Evolutionary conservation across 2,113 vertebrate genomes (phyloP).

Genomic region (Ctenomys sociabilis): DNA sequence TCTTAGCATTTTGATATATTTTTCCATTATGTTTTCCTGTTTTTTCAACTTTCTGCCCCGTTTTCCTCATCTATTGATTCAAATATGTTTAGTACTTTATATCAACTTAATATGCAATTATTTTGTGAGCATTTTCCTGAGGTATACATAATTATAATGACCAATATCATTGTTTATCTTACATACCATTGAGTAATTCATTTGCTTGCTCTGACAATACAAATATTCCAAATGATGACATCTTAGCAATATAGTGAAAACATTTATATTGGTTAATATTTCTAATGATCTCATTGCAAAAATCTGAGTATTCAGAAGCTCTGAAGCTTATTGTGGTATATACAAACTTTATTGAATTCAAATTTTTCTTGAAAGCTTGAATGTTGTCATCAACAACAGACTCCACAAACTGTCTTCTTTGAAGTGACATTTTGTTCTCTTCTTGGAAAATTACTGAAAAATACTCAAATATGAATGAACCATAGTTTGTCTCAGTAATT

Average conservation of each 20-base stretch:
- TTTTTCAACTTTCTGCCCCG: background rate
- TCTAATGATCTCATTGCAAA: background rate
- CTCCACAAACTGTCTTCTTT: background rate
- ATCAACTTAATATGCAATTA: background rate
- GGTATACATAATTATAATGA: background rate
- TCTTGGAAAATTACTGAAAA: constrained; percentile 9
- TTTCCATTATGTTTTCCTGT: background rate
- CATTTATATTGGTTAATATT: background rate
- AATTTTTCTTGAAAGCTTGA: background rate
- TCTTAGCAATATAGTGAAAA: background rate
- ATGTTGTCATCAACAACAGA: background rate
- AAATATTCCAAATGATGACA: background rate
- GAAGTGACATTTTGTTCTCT: background rate
- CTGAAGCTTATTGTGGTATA: background rate
- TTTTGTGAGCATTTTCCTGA: background rate
- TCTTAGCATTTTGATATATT: background rate
- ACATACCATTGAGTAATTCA: background rate
- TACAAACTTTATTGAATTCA: constrained; percentile 15
- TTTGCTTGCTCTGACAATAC: background rate
- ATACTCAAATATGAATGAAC: background rate
- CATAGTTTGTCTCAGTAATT: background rate
- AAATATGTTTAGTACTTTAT: background rate
- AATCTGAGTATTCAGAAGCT: background rate
- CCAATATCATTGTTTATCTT: background rate
- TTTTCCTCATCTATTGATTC: background rate